phyloP scores from a whole-genome alignment of 2,113 vertebrate species.

The Melanerpes aurifrons region DNA sequence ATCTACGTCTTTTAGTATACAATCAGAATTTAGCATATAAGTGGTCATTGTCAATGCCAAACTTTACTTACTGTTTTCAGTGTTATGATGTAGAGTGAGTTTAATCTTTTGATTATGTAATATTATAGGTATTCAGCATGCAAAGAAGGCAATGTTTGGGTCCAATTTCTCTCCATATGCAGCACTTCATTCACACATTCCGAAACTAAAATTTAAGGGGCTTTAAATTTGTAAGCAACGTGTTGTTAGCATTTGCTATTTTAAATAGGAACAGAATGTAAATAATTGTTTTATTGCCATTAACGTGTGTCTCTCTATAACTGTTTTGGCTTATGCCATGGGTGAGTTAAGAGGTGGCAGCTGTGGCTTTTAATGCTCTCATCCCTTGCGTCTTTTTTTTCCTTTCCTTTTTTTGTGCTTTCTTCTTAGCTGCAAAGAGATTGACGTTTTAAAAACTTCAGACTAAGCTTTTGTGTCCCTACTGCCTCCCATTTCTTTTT shows the following conservation, averaged over 20 bases:
- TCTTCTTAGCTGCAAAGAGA: neutral
- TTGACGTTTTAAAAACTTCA: neutral
- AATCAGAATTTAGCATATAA: slow-evolving; percentile 42
- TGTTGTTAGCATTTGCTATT: slow-evolving; percentile 69
- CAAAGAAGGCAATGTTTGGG: neutral
- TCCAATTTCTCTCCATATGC: neutral
- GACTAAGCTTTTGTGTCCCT: neutral
- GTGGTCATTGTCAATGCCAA: slow-evolving; percentile 58
- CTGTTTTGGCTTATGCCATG: slow-evolving; percentile 50
- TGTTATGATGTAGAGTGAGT: neutral
- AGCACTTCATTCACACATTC: neutral
- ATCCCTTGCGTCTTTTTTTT: neutral
- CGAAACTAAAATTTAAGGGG: slow-evolving; percentile 33
- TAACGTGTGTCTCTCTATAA: slow-evolving; percentile 59
- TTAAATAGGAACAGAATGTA: slow-evolving; percentile 47
- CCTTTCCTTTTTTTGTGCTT: neutral
- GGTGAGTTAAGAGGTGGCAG: slow-evolving; percentile 25
- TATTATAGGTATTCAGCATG: neutral
- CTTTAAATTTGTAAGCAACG: slow-evolving; percentile 37
- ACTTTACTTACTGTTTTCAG: slow-evolving; percentile 53
- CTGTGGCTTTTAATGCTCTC: neutral
- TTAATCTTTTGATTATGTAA: slow-evolving; percentile 51
- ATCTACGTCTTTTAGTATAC: slow-evolving; percentile 41
- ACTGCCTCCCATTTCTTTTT: neutral
- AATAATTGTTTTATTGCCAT: slow-evolving; percentile 55